Evolutionary conservation across 2,888 invertebrate genomes (phyloP).

Genomic region (Megalurothrips usitatus): DNA sequence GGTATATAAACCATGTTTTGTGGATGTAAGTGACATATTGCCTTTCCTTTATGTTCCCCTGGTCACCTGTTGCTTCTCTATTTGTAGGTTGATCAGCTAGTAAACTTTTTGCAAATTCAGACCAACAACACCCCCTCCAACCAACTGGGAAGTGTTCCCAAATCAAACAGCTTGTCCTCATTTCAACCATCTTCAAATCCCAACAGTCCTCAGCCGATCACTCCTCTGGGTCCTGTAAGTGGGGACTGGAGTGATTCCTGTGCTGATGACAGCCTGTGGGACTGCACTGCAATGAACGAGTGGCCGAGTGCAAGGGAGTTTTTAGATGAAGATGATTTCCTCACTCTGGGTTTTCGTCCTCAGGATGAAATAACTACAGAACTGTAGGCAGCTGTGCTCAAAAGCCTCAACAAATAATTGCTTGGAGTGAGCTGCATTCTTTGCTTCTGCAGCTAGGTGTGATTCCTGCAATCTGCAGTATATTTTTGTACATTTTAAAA

Average conservation of each 20-base stretch:
- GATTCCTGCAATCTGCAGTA: too few relatives aligned
- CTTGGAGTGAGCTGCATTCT: too few relatives aligned
- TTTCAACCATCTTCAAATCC: conserved; percentile 37
- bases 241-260: conserved; percentile 20
- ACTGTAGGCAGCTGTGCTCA: conserved; percentile 50
- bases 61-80: conserved; percentile 4
- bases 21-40: background rate
- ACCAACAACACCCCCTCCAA: conserved; percentile 29
- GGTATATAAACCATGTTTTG: conserved; percentile 37
- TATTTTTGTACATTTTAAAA: background rate
- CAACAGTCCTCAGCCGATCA: conserved; percentile 37
- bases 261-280: conserved; percentile 10
- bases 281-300: conserved; percentile 7
- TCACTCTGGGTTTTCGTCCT: conserved; percentile 76
- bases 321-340: conserved; percentile 67
- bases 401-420: background rate
- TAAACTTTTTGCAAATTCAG: conserved; percentile 65
- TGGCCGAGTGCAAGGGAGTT: conserved; percentile 9
- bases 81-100: conserved; percentile 65
- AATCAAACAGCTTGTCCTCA: conserved; percentile 29
- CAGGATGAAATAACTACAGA: conserved; percentile 87
- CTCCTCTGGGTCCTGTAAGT: conserved; percentile 33
- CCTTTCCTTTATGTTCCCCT: background rate
- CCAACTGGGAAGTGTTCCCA: background rate
- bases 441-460: too few relatives aligned